These are phyloP conservation scores for Parthenolecanium corni DNA, from an alignment of 2,888 invertebrate genomes.

Conservation along the genomic window DNA sequence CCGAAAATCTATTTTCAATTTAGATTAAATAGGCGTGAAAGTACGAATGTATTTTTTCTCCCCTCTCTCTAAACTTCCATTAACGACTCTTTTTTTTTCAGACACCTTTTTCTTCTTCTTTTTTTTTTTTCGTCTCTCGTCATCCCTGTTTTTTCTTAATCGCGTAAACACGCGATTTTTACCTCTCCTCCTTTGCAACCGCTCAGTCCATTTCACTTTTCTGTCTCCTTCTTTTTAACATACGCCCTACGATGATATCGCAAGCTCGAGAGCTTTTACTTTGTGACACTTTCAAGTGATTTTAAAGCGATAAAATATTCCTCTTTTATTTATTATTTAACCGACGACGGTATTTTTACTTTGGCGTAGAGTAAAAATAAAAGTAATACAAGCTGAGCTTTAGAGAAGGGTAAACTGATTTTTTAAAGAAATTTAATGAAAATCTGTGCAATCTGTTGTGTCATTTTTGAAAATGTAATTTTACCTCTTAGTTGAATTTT, in stretches of 20 bases:
- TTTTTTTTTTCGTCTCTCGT: too few species aligned
- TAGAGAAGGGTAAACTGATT: too few species aligned
- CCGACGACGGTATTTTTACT: background rate
- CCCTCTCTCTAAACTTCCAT: too few species aligned
- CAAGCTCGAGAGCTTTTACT: constrained; percentile 1
- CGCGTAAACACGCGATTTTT: background rate
- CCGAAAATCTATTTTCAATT: constrained; percentile 24
- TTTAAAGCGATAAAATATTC: background rate
- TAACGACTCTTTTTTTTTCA: too few species aligned
- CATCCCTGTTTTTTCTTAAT: too few species aligned
- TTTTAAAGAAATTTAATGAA: background rate
- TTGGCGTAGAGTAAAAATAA: background rate
- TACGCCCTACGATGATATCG: constrained; percentile 1
- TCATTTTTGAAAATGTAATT: too few species aligned
- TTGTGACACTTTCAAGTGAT: constrained; percentile 6
- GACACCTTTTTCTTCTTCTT: too few species aligned
- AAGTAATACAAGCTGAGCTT: too few species aligned
- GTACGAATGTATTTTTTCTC: background rate
- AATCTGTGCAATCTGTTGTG: too few species aligned
- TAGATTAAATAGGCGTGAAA: constrained; percentile 17
- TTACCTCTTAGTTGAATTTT: too few species aligned
- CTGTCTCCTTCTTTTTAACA: background rate
- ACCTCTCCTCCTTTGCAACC: background rate
- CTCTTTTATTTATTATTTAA: constrained; percentile 10
- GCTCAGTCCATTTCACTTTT: background rate